A percentile compares a stretch with the other conserved stretches of the same genome.
These are phyloP conservation scores for Carduelis carduelis DNA, from an alignment of 2,797 vertebrate genomes.

Conservation along the genomic window DNA sequence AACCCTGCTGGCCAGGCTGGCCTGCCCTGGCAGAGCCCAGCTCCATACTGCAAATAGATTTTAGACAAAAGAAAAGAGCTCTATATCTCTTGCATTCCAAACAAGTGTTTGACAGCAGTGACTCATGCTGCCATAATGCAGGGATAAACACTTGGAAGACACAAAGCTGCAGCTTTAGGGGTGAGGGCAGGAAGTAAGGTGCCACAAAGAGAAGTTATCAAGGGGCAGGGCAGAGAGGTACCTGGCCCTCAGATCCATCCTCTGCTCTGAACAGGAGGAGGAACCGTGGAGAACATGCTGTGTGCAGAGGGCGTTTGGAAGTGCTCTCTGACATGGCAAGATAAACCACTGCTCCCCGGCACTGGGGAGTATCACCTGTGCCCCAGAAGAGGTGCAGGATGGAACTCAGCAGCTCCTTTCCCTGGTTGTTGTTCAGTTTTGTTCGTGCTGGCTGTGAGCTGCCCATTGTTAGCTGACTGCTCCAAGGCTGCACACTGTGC, in stretches of 20 bases:
- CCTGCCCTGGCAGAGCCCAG: neutral
- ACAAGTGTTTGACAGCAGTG: neutral
- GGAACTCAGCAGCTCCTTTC: neutral
- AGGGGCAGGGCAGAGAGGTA: neutral
- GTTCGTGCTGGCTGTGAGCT: fast-evolving
- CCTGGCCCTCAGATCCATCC: neutral
- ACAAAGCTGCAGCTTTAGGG: neutral
- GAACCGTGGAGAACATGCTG: fast-evolving
- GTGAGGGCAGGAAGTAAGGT: neutral
- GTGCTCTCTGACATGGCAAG: neutral
- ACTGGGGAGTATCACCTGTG: neutral
- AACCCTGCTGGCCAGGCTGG: neutral
- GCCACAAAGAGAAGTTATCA: neutral
- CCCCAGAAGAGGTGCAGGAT: neutral
- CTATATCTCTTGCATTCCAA: neutral
- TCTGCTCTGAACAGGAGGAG: neutral
- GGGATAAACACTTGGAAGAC: neutral
- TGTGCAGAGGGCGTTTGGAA: neutral
- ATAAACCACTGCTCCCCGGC: neutral
- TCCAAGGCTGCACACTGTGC: neutral
- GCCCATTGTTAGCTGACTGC: neutral
- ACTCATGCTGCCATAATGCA: neutral
- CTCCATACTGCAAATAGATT: neutral
- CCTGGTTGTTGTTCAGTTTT: neutral
- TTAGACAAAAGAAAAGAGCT: neutral